Conservation (phyloP, 2,888 invertebrate genomes). For the Terebella lapidaria region DNA sequence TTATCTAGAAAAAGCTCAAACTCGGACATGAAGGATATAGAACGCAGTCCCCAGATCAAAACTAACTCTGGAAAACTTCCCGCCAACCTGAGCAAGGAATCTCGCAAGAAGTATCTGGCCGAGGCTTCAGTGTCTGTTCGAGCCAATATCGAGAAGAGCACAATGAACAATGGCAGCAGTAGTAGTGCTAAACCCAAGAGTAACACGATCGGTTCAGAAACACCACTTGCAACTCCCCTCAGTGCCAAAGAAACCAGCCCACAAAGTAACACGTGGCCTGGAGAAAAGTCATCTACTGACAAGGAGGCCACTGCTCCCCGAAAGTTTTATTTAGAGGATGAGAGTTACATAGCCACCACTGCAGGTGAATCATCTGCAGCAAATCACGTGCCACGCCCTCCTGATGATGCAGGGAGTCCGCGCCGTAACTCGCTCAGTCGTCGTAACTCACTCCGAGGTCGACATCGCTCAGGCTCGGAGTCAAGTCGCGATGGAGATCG, state of each 20-base stretch:
- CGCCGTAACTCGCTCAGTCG: conserved; percentile 1
- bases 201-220: background rate
- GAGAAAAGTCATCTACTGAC: background rate
- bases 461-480: conserved; percentile 9
- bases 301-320: background rate
- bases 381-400: conserved; percentile 5
- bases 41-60: background rate
- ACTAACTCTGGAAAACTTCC: background rate
- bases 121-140: background rate
- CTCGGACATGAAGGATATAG: background rate
- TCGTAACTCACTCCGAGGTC: conserved; percentile 4
- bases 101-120: background rate
- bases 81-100: background rate
- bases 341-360: background rate
- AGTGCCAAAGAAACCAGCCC: background rate
- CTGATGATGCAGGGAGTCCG: conserved; percentile 4
- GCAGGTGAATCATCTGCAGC: background rate
- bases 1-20: background rate
- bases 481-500: background rate
- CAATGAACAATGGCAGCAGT: background rate
- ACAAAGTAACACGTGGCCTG: conserved; percentile 1
- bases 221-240: background rate
- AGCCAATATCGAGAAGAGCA: background rate
- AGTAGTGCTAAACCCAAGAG: too few relatives aligned
- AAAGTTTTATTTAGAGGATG: background rate